A percentile compares a stretch with the other conserved stretches of the same genome.
phyloP scores from a whole-genome alignment of 2,888 invertebrate species.

The Balanococcus diminutus region DNA sequence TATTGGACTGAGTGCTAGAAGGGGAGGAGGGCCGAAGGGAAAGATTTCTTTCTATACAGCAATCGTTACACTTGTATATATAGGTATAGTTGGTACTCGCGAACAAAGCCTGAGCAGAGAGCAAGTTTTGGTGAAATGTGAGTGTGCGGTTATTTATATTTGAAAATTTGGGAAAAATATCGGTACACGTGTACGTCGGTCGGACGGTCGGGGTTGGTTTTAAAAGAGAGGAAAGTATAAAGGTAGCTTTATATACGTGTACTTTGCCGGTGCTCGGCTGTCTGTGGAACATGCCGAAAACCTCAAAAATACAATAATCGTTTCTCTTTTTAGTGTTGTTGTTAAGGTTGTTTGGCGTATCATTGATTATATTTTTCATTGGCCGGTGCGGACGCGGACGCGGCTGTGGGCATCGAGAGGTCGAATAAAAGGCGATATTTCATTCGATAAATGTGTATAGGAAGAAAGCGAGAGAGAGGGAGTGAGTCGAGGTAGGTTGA shows the following conservation, averaged over 20 bases:
- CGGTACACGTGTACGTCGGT: not conserved
- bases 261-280: too few species aligned
- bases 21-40: not conserved
- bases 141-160: not conserved
- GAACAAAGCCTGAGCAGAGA: not conserved
- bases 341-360: slow-evolving; percentile 8
- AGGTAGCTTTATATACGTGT: not conserved
- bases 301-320: slow-evolving; percentile 17
- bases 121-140: not conserved
- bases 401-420: not conserved
- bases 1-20: not conserved
- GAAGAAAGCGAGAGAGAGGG: not conserved
- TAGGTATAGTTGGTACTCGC: not conserved
- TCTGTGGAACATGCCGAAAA: not conserved
- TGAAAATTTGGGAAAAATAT: not conserved
- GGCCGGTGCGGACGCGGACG: not conserved
- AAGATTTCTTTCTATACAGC: not conserved
- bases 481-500: too few species aligned
- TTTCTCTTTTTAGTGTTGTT: slow-evolving; percentile 4
- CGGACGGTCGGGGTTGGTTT: too few species aligned
- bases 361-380: slow-evolving; percentile 8
- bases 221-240: not conserved
- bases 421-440: slow-evolving; percentile 3
- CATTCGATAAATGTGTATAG: not conserved
- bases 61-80: not conserved